Percentiles rank a stretch among this genome's conserved stretches.
These are phyloP conservation scores for Passer montanus DNA, from an alignment of 2,113 vertebrate genomes.

Conservation along the genomic window DNA sequence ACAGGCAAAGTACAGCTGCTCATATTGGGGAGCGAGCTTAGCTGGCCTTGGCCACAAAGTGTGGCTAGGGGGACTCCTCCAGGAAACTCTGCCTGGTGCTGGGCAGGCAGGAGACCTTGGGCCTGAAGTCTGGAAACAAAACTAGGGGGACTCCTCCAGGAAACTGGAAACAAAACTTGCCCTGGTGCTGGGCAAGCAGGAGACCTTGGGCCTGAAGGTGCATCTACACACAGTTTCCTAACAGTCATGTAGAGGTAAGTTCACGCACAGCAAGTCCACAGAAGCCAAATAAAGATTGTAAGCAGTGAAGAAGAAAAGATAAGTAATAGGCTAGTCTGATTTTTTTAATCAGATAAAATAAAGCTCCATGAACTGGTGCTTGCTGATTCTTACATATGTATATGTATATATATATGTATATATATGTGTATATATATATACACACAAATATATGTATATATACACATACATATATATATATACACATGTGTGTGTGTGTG, in stretches of 20 bases:
- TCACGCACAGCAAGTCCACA: background rate
- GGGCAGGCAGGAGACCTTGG: background rate
- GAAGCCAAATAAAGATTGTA: background rate
- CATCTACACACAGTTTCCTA: background rate
- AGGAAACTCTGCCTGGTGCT: background rate
- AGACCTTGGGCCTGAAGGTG: background rate
- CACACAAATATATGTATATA: no score
- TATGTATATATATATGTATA: fast-evolving
- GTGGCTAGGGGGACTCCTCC: background rate
- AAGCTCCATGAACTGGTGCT: background rate
- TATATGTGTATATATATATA: no score
- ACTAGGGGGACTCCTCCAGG: background rate
- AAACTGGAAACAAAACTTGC: no score
- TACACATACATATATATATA: no score
- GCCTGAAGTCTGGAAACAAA: no score
- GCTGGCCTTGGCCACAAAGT: background rate
- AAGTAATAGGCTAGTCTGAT: background rate
- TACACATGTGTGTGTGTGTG: background rate
- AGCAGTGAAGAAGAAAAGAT: background rate
- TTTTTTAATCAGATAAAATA: background rate
- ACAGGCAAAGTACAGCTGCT: background rate
- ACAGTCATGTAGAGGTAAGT: background rate
- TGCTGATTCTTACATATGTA: background rate
- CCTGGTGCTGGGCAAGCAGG: background rate
- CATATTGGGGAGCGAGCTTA: background rate